A percentile compares a stretch with the other conserved stretches of the same genome.
These are phyloP conservation scores for Sipunculus nudus DNA, from an alignment of 2,888 invertebrate genomes.

Conservation along the genomic window DNA sequence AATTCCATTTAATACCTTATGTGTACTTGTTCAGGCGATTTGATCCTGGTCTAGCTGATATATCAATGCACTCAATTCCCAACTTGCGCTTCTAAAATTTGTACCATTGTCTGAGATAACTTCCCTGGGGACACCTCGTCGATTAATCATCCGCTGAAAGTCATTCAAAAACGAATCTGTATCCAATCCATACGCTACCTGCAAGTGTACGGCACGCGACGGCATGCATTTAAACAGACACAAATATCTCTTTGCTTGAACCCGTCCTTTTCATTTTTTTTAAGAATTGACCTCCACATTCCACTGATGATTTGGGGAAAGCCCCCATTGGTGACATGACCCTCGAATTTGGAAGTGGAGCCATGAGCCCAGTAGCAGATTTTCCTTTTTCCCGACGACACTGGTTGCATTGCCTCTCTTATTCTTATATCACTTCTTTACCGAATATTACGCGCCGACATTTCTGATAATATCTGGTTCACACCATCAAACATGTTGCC, in stretches of 20 bases:
- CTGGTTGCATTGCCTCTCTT: not conserved
- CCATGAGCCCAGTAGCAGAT: not conserved
- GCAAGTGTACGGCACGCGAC: not conserved
- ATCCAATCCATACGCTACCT: slow-evolving; percentile 13
- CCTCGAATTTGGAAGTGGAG: not conserved
- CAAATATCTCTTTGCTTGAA: slow-evolving; percentile 1
- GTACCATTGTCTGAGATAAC: no score
- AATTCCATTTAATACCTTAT: no score
- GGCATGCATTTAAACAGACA: slow-evolving; percentile 1
- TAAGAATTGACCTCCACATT: slow-evolving; percentile 11
- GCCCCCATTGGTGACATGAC: not conserved
- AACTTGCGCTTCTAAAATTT: no score
- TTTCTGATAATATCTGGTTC: not conserved
- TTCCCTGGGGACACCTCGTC: no score
- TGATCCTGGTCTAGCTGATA: no score
- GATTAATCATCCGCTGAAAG: no score
- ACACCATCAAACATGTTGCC: not conserved
- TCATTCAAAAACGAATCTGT: no score
- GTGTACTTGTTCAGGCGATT: no score
- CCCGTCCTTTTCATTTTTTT: not conserved
- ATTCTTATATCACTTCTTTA: not conserved
- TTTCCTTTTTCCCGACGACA: not conserved
- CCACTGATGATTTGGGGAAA: slow-evolving; percentile 2
- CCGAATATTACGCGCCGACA: not conserved
- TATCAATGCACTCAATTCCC: no score